Conservation (phyloP, 2,888 invertebrate species). For the Pseudanteris insignis region DNA sequence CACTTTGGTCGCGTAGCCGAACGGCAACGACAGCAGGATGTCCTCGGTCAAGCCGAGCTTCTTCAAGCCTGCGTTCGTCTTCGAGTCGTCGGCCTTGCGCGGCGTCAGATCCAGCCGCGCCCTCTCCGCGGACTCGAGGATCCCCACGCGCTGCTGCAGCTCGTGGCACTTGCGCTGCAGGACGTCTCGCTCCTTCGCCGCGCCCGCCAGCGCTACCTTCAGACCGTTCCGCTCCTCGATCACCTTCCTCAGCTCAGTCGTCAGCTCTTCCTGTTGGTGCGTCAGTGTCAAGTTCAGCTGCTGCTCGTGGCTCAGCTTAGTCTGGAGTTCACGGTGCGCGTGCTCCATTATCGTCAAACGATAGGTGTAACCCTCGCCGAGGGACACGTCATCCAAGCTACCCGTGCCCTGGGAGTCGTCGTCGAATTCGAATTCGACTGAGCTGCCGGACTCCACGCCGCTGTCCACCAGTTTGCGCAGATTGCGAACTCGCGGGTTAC, state of each 20-base stretch:
- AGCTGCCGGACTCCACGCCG: slow-evolving; percentile 5
- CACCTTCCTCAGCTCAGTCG: background rate
- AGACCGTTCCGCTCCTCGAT: slow-evolving; percentile 4
- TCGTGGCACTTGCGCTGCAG: slow-evolving; percentile 12
- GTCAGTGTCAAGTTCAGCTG: background rate
- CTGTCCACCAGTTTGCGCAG: slow-evolving; percentile 4
- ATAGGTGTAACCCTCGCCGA: too few species aligned
- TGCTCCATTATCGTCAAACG: background rate
- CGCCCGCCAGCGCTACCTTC: background rate
- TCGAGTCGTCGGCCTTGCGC: background rate
- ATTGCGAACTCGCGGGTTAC: background rate
- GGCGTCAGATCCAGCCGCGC: background rate
- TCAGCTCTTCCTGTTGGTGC: background rate
- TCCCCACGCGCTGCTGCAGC: slow-evolving; percentile 3
- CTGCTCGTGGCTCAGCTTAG: background rate
- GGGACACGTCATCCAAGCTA: background rate
- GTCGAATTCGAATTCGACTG: slow-evolving; percentile 1
- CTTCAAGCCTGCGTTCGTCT: slow-evolving; percentile 12
- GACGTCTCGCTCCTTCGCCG: slow-evolving; percentile 10
- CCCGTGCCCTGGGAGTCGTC: background rate
- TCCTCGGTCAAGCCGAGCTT: slow-evolving; percentile 23
- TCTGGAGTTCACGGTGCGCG: background rate
- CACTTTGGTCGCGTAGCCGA: slow-evolving; percentile 27
- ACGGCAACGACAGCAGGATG: slow-evolving; percentile 20
- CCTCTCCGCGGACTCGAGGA: slow-evolving; percentile 15